Evolutionary conservation across 2,797 vertebrate genomes (phyloP).

Genomic region (Periparus ater): DNA sequence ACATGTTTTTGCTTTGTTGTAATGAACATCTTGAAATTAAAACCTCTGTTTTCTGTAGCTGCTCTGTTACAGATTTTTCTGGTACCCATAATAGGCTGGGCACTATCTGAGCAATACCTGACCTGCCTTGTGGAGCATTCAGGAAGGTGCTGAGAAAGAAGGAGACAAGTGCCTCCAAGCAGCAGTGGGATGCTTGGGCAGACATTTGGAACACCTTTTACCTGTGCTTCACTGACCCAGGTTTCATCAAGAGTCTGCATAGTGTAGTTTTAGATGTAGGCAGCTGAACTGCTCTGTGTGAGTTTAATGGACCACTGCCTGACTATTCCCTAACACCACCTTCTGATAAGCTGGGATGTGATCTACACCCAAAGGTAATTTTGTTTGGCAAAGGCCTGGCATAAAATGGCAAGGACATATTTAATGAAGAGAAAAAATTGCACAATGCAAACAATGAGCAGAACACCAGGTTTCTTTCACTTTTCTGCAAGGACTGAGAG

Average conservation of each 20-base stretch:
- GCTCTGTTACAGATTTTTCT: neutral
- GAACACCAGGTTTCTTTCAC: neutral
- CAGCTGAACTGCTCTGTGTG: neutral
- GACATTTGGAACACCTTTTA: neutral
- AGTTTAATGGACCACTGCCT: neutral
- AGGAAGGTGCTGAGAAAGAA: neutral
- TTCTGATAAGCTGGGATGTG: neutral
- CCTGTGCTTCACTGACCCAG: neutral
- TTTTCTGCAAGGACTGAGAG: neutral
- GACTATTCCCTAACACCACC: neutral
- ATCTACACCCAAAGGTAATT: neutral
- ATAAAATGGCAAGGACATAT: neutral
- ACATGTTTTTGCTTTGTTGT: neutral
- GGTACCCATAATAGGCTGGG: fast-evolving
- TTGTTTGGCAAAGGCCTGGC: neutral
- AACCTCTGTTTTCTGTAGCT: neutral
- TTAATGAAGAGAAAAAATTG: neutral
- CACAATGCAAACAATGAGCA: neutral
- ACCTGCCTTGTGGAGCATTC: neutral
- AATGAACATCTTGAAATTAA: neutral
- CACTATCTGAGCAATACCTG: neutral
- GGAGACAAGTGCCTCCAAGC: neutral
- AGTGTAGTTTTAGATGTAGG: neutral
- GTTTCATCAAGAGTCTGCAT: neutral
- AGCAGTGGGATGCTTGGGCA: neutral